Percentiles rank a stretch among this genome's conserved stretches.
Evolutionary conservation across 2,888 invertebrate genomes (phyloP).

Genomic region (Strigamia crassipes): DNA sequence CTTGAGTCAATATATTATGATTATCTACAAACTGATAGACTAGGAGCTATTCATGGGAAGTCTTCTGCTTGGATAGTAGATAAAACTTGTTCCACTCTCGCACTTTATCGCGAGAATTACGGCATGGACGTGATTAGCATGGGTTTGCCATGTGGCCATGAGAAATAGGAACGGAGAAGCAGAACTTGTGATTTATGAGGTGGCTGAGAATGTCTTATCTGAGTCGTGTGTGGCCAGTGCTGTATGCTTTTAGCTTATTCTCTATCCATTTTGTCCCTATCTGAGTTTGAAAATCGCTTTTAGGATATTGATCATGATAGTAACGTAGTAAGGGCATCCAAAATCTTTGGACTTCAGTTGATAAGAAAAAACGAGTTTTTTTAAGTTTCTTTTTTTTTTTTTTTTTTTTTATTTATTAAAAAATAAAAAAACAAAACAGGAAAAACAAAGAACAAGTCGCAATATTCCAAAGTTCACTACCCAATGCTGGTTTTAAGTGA

Average conservation of each 20-base stretch:
- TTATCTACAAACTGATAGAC: constrained; percentile 16
- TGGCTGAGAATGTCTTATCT: constrained; percentile 21
- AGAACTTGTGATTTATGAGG: constrained; percentile 21
- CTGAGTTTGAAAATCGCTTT: constrained; percentile 7
- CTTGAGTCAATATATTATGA: constrained; percentile 16
- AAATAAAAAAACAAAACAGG: neutral
- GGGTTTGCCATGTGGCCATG: constrained; percentile 16
- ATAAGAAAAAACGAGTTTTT: neutral
- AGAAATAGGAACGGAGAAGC: constrained; percentile 8
- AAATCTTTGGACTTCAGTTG: neutral
- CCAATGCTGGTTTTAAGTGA: neutral
- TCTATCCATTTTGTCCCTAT: constrained; percentile 12
- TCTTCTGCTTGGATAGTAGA: constrained; percentile 8
- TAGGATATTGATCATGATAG: constrained; percentile 16
- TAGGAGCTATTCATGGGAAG: constrained; percentile 17
- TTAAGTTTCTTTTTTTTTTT: neutral
- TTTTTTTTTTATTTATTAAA: no score
- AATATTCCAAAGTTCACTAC: neutral
- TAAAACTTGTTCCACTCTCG: constrained; percentile 17
- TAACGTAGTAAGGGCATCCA: neutral
- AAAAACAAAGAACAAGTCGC: constrained; percentile 6
- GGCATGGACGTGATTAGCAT: constrained; percentile 21
- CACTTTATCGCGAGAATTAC: constrained; percentile 21
- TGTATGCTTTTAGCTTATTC: constrained; percentile 21
- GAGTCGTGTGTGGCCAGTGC: constrained; percentile 21